Evolutionary conservation across 2,797 vertebrate species (phyloP).

Genomic region (Phrynocephalus forsythii): DNA sequence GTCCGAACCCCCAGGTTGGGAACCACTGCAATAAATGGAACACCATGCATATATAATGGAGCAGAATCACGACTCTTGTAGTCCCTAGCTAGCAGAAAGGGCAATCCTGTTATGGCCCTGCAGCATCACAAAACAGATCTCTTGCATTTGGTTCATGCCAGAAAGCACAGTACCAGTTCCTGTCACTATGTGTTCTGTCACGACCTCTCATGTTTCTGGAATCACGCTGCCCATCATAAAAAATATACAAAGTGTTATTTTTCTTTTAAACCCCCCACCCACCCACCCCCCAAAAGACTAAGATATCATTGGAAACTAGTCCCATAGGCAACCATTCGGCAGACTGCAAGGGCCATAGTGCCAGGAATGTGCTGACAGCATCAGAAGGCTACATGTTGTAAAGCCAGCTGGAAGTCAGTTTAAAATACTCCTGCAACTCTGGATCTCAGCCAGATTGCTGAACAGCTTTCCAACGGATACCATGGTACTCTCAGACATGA

Average conservation of each 20-base stretch:
- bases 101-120: not conserved
- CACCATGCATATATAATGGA: no score
- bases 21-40: no score
- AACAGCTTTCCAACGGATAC: not conserved
- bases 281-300: not conserved
- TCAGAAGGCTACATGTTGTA: conserved; percentile 26
- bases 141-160: not conserved
- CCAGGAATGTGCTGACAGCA: not conserved
- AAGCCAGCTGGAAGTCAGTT: conserved; percentile 28
- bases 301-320: not conserved
- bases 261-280: not conserved
- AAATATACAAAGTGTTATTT: conserved; percentile 12
- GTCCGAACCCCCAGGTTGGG: no score
- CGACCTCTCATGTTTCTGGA: not conserved
- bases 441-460: conserved; percentile 14
- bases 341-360: not conserved
- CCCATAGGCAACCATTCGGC: not conserved
- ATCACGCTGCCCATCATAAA: not conserved
- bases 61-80: no score
- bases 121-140: not conserved
- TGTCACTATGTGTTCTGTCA: not conserved
- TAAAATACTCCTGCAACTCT: conserved; percentile 19
- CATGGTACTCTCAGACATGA: conserved; percentile 2
- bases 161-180: not conserved
- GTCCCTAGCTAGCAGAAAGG: not conserved